Evolutionary conservation across 2,888 invertebrate genomes (phyloP), one percentile per base, ranked within the genome.

Genomic region (Elmis aenea): DNA sequence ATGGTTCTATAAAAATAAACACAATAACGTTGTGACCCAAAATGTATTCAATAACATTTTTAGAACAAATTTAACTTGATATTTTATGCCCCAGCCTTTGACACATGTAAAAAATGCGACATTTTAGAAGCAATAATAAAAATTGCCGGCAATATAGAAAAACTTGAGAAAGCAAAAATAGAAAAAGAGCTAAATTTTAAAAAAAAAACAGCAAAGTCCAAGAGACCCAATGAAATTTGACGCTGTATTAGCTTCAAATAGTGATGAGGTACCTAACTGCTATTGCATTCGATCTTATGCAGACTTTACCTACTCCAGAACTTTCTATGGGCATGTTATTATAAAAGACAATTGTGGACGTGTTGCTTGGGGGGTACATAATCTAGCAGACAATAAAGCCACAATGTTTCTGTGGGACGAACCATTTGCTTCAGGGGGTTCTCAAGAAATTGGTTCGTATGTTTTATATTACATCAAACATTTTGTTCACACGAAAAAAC

Each of bases 271-370:
- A 32, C 12, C 11, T 21, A 24, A 22, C 37, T 25, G 40, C 38
- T 25, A 27, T 45, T 28, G 38, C 27, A 12, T 46, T 40, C 26
- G 51, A 52, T 25, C 29, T 52, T 5, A 42, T 50, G 39, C 41
- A 43, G 26, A 51, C 49, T n/a, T 30, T 46, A 12, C 36, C 39
- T 3, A 48, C 42, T n/a, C 51, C 46, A 14, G 31, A 33, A 33
- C 4, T 50, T 26, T 38, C 52, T 46, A 55, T 52, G n/a, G 53
- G 50, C 12, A 37, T 55, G n/a, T n/a, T n/a, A n/a, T n/a, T n/a
- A n/a, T n/a, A n/a, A n/a, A n/a, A n/a, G n/a, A n/a, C n/a, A n/a
- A n/a, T n/a, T n/a, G n/a, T n/a, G n/a, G n/a, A n/a, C n/a, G n/a
- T n/a, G n/a, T n/a, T n/a, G n/a, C n/a, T n/a, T n/a, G n/a, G n/a